A percentile compares a stretch with the other conserved stretches of the same genome.
These are phyloP conservation scores for Synodontis membranacea DNA, from an alignment of 2,113 vertebrate genomes.

Conservation along the genomic window DNA sequence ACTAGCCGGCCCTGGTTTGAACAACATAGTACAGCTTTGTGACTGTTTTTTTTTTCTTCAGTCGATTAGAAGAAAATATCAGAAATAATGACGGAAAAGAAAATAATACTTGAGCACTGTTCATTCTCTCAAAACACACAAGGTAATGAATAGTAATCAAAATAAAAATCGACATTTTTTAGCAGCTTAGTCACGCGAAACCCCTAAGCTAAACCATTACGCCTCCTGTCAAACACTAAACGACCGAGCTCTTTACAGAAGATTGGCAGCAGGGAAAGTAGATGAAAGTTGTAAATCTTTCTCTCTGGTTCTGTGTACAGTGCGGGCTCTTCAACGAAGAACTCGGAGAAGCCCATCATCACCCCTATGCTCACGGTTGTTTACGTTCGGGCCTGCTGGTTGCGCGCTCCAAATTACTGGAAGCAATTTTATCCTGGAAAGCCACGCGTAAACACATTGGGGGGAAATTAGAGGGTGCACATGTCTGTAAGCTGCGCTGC, in stretches of 20 bases:
- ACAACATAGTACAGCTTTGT: not conserved
- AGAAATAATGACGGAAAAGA: not conserved
- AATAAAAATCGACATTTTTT: not conserved
- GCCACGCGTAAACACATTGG: constrained; percentile 55
- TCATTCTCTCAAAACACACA: not conserved
- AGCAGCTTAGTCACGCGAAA: not conserved
- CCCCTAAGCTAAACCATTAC: not conserved
- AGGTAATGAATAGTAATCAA: not conserved
- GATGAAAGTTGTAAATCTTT: constrained; percentile 29
- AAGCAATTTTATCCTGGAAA: constrained; percentile 61
- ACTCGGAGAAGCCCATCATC: constrained; percentile 36
- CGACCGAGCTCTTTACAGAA: too few relatives aligned
- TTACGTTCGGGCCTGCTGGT: constrained; percentile 54
- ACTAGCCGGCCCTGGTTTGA: not conserved
- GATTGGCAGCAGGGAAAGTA: constrained; percentile 23
- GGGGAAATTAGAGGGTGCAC: constrained; percentile 56
- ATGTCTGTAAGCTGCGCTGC: constrained; percentile 49
- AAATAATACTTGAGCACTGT: not conserved
- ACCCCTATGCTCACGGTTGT: constrained; percentile 52
- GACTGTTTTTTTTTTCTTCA: not conserved
- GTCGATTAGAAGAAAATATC: not conserved
- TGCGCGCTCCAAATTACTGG: constrained; percentile 55
- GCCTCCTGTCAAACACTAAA: not conserved
- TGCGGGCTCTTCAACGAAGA: not conserved
- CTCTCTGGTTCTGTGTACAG: not conserved